Percentiles rank a stretch among this genome's conserved stretches.
Evolutionary conservation across 2,888 invertebrate genomes (phyloP).

Genomic region (Incurvaria masculella): DNA sequence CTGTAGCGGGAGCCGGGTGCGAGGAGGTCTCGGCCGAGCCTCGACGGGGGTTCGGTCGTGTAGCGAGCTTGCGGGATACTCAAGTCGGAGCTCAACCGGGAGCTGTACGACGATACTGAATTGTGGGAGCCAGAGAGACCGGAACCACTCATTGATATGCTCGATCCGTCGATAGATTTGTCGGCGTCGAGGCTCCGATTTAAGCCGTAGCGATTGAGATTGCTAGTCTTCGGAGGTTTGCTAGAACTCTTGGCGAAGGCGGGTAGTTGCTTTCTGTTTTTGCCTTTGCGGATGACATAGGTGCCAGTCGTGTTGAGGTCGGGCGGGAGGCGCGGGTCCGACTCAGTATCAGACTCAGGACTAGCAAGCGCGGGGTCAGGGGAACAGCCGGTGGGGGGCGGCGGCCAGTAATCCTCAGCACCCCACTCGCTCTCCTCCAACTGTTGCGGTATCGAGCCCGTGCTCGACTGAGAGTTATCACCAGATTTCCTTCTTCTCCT

Average conservation of each 20-base stretch:
- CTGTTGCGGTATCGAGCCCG: slow-evolving; percentile 69
- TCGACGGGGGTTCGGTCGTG: slow-evolving; percentile 54
- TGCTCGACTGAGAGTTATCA: slow-evolving; percentile 62
- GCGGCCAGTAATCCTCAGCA: slow-evolving; percentile 65
- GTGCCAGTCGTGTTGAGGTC: slow-evolving; percentile 61
- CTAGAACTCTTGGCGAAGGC: slow-evolving; percentile 54
- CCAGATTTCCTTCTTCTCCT: slow-evolving; percentile 55
- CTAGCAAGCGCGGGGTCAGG: slow-evolving; percentile 67
- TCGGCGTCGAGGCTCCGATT: slow-evolving; percentile 48
- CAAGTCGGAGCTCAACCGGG: slow-evolving; percentile 60
- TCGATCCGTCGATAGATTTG: slow-evolving; percentile 48
- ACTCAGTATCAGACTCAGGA: slow-evolving; percentile 63
- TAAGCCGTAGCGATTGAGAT: slow-evolving; percentile 45
- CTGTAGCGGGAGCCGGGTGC: slow-evolving; percentile 66
- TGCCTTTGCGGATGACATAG: slow-evolving; percentile 76
- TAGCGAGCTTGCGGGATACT: slow-evolving; percentile 59
- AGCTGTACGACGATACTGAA: slow-evolving; percentile 52
- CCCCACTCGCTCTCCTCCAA: slow-evolving; percentile 60
- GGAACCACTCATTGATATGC: slow-evolving; percentile 49
- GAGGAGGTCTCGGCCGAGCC: slow-evolving; percentile 56
- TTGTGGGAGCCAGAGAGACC: slow-evolving; percentile 39
- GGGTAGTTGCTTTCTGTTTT: slow-evolving; percentile 65
- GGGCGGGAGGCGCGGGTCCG: slow-evolving; percentile 19
- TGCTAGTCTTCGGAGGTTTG: slow-evolving; percentile 33
- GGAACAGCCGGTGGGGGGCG: slow-evolving; percentile 63